phyloP scores from a whole-genome alignment of 2,797 vertebrate species.

The Chelonia mydas region DNA sequence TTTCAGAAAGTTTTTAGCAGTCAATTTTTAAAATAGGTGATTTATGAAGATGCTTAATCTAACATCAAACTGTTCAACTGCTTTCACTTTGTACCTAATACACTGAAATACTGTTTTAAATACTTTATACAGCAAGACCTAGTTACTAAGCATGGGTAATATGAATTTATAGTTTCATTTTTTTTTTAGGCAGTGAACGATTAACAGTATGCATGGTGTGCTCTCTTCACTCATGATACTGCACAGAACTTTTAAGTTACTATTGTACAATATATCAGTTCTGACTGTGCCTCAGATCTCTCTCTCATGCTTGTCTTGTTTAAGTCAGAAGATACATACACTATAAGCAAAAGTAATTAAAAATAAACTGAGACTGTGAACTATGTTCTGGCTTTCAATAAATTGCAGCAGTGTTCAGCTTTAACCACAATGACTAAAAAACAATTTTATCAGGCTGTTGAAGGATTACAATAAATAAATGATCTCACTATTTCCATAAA shows the following conservation, averaged over 20 bases:
- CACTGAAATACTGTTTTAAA: not conserved
- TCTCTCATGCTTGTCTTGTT: conserved; percentile 30
- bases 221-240: not conserved
- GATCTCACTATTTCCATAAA: conserved; percentile 56
- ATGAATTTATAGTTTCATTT: not conserved
- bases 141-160: not conserved
- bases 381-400: conserved; percentile 28
- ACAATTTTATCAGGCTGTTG: conserved; percentile 56
- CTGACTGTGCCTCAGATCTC: not conserved
- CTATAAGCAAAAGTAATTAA: conserved; percentile 67
- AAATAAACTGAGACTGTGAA: conserved; percentile 67
- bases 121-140: not conserved
- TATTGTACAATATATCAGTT: not conserved
- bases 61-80: fast-evolving
- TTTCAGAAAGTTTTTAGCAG: not conserved
- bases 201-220: not conserved
- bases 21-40: not conserved
- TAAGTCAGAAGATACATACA: conserved; percentile 18
- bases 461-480: conserved; percentile 71
- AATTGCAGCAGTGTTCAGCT: not conserved
- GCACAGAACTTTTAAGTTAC: not conserved
- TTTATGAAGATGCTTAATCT: not conserved
- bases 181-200: not conserved
- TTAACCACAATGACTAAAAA: conserved; percentile 39
- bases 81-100: not conserved